Evolutionary conservation across 1,140 invertebrate species (phyloP).

Genomic region (Caenorhabditis remanei): DNA sequence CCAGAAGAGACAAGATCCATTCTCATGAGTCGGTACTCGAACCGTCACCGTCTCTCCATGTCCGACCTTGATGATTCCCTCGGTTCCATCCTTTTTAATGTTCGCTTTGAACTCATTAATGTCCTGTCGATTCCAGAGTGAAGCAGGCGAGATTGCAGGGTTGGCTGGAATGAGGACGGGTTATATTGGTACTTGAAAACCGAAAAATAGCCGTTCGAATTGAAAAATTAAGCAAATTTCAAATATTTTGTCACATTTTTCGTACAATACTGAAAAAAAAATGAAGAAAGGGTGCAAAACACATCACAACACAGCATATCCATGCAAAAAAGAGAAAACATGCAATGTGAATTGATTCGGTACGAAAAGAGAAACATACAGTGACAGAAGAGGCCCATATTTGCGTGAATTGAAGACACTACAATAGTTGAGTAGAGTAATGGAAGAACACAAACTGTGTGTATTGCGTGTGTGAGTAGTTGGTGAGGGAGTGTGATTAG

Average conservation of each 20-base stretch:
- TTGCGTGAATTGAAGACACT: slow-evolving; percentile 76
- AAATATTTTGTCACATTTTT: too few relatives aligned
- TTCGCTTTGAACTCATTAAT: slow-evolving; percentile 88
- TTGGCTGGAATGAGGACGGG: slow-evolving; percentile 71
- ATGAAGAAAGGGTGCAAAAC: too few relatives aligned
- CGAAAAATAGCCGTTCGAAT: not conserved
- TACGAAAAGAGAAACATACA: slow-evolving; percentile 70
- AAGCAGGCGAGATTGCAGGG: slow-evolving; percentile 84
- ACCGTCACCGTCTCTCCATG: slow-evolving; percentile 97
- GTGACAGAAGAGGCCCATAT: slow-evolving; percentile 78
- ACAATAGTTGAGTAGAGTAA: slow-evolving; percentile 58
- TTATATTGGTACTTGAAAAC: not conserved
- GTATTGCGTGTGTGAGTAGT: not conserved
- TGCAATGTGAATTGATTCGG: not conserved
- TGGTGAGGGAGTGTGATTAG: not conserved
- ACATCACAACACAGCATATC: not conserved
- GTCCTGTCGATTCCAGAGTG: slow-evolving; percentile 94
- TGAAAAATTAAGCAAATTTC: too few relatives aligned
- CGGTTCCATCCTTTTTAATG: slow-evolving; percentile 84
- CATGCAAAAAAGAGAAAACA: not conserved
- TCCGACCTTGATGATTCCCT: slow-evolving; percentile 93
- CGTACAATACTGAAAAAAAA: too few relatives aligned
- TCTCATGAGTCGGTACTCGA: slow-evolving; percentile 93
- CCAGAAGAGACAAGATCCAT: slow-evolving; percentile 96
- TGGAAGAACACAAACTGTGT: not conserved